A percentile compares a stretch with the other conserved stretches of the same genome.
Conservation (phyloP, 2,113 vertebrate genomes). For the Heloderma charlesbogerti region DNA sequence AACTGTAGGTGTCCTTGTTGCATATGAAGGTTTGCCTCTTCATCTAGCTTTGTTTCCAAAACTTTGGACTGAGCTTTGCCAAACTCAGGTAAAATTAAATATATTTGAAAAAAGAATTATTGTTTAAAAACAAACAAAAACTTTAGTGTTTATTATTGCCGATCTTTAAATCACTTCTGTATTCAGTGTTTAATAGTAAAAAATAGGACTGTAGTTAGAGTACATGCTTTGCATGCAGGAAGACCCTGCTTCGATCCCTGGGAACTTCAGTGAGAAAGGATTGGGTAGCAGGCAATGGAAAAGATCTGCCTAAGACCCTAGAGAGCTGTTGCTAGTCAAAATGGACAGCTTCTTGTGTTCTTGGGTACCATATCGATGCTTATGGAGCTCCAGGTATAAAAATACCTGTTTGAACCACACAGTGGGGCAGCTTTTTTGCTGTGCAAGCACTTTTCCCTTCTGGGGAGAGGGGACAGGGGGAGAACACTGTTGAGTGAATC, state of each 20-base stretch:
- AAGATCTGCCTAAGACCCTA: neutral
- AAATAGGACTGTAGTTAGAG: neutral
- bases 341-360: neutral
- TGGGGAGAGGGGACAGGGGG: neutral
- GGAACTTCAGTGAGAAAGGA: neutral
- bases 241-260: neutral
- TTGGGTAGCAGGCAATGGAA: neutral
- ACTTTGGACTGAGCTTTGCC: conserved; percentile 97
- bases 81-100: conserved; percentile 90
- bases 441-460: neutral
- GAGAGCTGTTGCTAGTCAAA: neutral
- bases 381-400: neutral
- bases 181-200: no score
- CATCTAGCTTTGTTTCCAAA: conserved; percentile 96
- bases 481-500: neutral
- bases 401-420: neutral
- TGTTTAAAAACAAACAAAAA: neutral
- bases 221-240: neutral
- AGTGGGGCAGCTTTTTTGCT: neutral
- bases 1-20: conserved; percentile 93
- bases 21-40: conserved; percentile 96
- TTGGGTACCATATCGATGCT: neutral
- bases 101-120: conserved; percentile 14
- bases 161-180: neutral
- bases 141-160: neutral